These are phyloP conservation scores for Coluber constrictor DNA, from an alignment of 2,797 vertebrate species.

Conservation along the genomic window DNA sequence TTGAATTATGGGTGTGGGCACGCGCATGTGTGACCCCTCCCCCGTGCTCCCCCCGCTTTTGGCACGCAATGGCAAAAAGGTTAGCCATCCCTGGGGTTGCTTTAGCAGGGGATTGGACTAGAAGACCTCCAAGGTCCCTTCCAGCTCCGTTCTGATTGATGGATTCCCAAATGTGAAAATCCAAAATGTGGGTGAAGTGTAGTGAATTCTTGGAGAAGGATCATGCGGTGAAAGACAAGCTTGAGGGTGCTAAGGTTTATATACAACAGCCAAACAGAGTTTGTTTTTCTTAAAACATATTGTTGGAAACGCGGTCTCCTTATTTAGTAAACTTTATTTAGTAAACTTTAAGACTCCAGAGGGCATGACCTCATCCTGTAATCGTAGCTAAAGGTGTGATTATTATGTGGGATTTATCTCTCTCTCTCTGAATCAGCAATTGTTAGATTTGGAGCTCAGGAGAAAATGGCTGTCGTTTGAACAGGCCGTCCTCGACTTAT, in stretches of 20 bases:
- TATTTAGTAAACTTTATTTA: conserved; percentile 23
- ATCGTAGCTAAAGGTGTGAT: neutral
- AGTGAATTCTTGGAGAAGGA: conserved; percentile 43
- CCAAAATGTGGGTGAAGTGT: conserved; percentile 54
- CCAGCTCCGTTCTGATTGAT: no score
- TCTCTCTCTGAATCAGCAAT: neutral
- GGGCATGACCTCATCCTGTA: neutral
- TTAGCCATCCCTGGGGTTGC: no score
- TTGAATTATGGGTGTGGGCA: no score
- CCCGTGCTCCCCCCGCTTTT: no score
- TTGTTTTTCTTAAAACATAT: neutral
- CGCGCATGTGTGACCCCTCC: no score
- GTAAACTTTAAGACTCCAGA: neutral
- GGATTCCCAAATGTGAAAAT: conserved; percentile 44
- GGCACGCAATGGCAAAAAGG: no score
- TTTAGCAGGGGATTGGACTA: no score
- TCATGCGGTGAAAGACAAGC: conserved; percentile 32
- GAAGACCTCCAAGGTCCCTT: no score
- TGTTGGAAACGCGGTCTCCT: neutral
- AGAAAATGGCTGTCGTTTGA: no score
- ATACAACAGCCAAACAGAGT: neutral
- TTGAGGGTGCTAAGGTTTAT: neutral
- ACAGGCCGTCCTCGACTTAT: no score
- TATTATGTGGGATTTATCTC: neutral
- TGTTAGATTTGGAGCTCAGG: neutral